A percentile compares a stretch with the other conserved stretches of the same genome.
Conservation (phyloP, 2,113 vertebrate genomes). For the Macrotis lagotis region DNA sequence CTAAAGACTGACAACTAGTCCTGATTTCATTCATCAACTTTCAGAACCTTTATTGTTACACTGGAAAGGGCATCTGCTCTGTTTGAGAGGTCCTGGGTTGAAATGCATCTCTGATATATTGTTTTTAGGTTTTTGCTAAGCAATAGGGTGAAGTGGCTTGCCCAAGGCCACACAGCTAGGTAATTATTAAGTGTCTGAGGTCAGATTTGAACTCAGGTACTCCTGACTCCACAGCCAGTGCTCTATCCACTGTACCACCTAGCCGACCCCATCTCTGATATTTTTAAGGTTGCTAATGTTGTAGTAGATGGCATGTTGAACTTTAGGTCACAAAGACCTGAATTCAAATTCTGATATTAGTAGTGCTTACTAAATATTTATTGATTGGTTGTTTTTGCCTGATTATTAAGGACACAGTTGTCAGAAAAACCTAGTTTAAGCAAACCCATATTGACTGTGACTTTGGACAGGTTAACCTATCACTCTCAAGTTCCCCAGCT, state of each 20-base stretch:
- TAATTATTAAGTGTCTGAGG: too few species aligned
- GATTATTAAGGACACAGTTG: too few species aligned
- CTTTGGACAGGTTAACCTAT: background rate
- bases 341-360: background rate
- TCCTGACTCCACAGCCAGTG: too few species aligned
- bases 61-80: background rate
- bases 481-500: background rate
- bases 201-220: too few species aligned
- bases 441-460: too few species aligned
- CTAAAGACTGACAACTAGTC: slow-evolving; percentile 40
- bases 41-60: background rate
- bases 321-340: background rate
- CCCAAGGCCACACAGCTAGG: too few species aligned
- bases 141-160: too few species aligned
- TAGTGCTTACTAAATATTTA: too few species aligned
- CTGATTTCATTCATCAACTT: slow-evolving; percentile 57
- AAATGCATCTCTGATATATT: background rate
- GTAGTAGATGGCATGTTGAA: background rate
- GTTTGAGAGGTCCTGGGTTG: background rate
- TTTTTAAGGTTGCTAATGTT: background rate
- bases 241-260: too few species aligned
- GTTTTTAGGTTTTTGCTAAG: background rate
- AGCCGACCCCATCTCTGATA: background rate
- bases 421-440: too few species aligned
- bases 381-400: too few species aligned